phyloP scores from a whole-genome alignment of 2,113 vertebrate genomes.

The Colossoma macropomum region DNA sequence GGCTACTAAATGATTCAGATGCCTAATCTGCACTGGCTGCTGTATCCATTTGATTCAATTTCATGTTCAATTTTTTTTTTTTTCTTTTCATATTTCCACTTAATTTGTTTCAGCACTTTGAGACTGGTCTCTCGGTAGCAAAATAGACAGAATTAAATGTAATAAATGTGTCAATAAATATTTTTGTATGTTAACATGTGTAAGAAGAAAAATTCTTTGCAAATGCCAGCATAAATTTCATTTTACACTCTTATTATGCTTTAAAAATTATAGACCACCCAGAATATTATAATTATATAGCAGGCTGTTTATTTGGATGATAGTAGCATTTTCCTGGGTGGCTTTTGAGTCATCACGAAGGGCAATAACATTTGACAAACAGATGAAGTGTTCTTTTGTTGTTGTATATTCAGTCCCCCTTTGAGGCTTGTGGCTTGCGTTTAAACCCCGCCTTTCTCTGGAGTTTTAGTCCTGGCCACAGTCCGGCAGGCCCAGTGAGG shows the following conservation, averaged over 20 bases:
- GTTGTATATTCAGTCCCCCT: background rate
- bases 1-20: background rate
- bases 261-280: background rate
- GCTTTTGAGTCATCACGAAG: background rate
- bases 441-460: background rate
- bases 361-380: background rate
- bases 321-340: background rate
- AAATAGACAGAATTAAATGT: too few species aligned
- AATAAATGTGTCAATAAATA: background rate
- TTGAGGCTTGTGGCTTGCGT: background rate
- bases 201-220: background rate
- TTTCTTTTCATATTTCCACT: background rate
- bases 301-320: background rate
- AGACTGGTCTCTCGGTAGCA: background rate
- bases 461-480: slow-evolving; percentile 5
- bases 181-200: background rate
- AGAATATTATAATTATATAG: too few species aligned
- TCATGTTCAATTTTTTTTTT: too few species aligned
- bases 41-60: background rate
- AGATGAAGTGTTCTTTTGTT: background rate
- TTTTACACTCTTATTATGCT: background rate
- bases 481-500: slow-evolving; percentile 1
- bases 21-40: background rate
- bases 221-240: background rate
- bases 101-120: background rate